Evolutionary conservation across 2,113 vertebrate species (phyloP).

Genomic region (Eira barbara): DNA sequence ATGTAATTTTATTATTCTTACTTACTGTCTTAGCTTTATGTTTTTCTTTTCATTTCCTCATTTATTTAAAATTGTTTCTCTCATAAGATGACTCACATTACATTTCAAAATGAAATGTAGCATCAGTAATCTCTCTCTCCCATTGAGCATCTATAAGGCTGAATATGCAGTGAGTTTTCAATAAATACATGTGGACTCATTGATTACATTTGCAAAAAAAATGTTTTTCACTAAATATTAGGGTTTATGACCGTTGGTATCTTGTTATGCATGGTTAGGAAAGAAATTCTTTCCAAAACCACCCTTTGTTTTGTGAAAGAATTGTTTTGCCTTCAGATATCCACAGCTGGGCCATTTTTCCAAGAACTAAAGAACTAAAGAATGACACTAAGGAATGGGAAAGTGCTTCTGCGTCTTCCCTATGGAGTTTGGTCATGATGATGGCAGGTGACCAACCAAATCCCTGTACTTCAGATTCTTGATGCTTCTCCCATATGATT

Average conservation of each 20-base stretch:
- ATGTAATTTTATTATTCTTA: neutral
- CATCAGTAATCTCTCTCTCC: neutral
- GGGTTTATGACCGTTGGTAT: neutral
- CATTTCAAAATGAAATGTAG: neutral
- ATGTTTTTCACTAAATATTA: neutral
- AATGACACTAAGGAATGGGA: neutral
- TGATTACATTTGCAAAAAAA: neutral
- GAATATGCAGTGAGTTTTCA: neutral
- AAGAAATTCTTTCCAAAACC: neutral
- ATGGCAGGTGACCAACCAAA: neutral
- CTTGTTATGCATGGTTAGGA: neutral
- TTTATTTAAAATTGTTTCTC: neutral
- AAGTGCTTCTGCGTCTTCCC: accelerated
- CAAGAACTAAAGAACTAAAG: neutral
- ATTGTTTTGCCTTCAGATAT: neutral
- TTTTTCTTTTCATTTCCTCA: neutral
- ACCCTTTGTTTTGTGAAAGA: neutral
- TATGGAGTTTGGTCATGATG: neutral
- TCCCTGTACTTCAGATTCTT: neutral
- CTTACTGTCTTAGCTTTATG: neutral
- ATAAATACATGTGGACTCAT: neutral
- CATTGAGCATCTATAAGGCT: neutral
- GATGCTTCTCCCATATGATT: neutral
- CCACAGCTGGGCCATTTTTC: neutral
- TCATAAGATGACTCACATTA: neutral